Base-by-base conservation (phyloP, 1,140 invertebrate genomes). In the Solenopsis invicta region DNA sequence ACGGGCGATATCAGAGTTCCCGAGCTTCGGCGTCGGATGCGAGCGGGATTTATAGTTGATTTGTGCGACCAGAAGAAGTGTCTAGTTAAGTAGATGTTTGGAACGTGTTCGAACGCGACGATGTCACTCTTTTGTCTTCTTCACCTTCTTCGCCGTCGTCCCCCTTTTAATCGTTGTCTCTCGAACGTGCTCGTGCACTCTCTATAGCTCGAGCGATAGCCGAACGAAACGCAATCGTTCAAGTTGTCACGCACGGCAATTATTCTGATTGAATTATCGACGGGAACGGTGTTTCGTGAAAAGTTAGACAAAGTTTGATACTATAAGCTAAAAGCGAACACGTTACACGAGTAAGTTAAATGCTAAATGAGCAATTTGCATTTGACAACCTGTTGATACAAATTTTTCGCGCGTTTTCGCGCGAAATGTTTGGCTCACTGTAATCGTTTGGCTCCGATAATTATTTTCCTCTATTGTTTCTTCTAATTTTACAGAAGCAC, bases 211-310 rank as follows among this genome's bases (percentile, higher is more conserved):
- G 66, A 45, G 48, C 62, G 37, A 64, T 82, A 41, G 1, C n/a
- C 13, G n/a, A 67, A 34, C n/a, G n/a, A 64, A 50, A 71, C 21
- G n/a, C 37, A 67, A 29, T 69, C 24, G 41, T 59, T 37, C 18
- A 18, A 74, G 41, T 48, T 48, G 80, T 80, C 77, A 75, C 69
- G 80, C 45, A 84, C 48, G 56, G 18, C 69, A 62, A 84, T 84
- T 81, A 71, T 41, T 81, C 50, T 71, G 62, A 74, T 84, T 37
- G 69, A 61, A 74, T 75, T 75, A 50, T 74, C 67, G 37, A 50
- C 21, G 2, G n/a, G 37, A 56, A 50, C 62, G 9, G 9, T 24
- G 78, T 80, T 80, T 80, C 13, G 76, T 21, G 45, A 52, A 81
- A 81, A 82, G 67, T 80, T 67, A 48, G 9, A 45, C 12, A 1